phyloP scores from a whole-genome alignment of 2,113 vertebrate genomes.

The Plecotus auritus region DNA sequence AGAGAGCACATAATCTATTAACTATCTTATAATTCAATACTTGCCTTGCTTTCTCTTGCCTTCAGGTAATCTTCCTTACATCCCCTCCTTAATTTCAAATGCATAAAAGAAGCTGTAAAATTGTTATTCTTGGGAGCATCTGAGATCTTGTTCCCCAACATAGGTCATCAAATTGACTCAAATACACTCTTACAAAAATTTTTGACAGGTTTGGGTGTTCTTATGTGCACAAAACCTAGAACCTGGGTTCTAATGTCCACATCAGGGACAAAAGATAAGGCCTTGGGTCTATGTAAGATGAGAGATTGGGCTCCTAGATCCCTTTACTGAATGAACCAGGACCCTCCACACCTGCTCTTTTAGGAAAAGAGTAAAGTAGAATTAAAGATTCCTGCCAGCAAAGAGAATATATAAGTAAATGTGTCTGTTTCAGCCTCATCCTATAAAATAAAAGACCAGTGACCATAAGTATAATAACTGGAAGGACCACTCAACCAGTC shows the following conservation, averaged over 20 bases:
- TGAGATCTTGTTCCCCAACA: background rate
- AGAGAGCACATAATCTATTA: background rate
- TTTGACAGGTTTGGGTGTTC: background rate
- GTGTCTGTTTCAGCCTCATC: background rate
- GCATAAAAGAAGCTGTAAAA: background rate
- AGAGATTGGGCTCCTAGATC: background rate
- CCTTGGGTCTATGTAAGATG: background rate
- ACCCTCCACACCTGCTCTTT: background rate
- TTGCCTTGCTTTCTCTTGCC: background rate
- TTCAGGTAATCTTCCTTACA: background rate
- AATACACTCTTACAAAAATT: background rate
- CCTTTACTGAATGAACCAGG: background rate
- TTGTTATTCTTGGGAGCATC: background rate
- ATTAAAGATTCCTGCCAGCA: background rate
- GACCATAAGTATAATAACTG: no score
- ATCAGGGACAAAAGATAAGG: background rate
- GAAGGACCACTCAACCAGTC: no score
- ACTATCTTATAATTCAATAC: background rate
- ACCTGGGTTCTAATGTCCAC: background rate
- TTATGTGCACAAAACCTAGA: background rate
- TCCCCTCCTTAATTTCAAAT: background rate
- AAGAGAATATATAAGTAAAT: background rate
- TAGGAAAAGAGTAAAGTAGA: background rate
- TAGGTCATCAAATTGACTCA: background rate
- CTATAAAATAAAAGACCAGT: background rate